Evolutionary conservation across 2,888 invertebrate species (phyloP).

Genomic region (Drosophila meridionalis): DNA sequence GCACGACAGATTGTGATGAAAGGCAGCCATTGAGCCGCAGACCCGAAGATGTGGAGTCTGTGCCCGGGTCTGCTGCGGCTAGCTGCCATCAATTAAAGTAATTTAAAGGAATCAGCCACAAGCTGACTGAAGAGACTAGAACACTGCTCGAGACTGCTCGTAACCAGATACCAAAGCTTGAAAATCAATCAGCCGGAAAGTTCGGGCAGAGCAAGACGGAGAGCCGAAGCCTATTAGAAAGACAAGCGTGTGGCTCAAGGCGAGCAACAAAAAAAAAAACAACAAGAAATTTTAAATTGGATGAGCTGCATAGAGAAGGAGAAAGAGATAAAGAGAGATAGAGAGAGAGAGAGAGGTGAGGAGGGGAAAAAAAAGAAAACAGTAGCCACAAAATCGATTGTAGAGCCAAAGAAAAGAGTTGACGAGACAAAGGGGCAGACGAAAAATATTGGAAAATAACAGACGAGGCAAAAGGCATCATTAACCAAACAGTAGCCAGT

Average conservation of each 20-base stretch:
- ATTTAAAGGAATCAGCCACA: constrained; percentile 75
- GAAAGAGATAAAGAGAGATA: background rate
- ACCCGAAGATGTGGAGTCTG: constrained; percentile 10
- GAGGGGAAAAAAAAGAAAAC: constrained; percentile 30
- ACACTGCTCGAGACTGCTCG: constrained; percentile 40
- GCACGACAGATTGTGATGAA: constrained; percentile 76
- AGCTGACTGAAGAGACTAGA: constrained; percentile 20
- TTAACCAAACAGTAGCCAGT: constrained; percentile 75
- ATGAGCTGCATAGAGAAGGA: constrained; percentile 52
- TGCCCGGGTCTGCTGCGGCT: constrained; percentile 29
- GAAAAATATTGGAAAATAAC: constrained; percentile 58
- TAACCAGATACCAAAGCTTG: constrained; percentile 74
- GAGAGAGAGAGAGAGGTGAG: background rate
- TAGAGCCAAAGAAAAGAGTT: constrained; percentile 62
- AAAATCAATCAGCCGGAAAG: constrained; percentile 77
- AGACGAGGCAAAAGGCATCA: constrained; percentile 63
- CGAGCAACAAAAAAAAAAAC: constrained; percentile 21
- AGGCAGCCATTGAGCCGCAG: constrained; percentile 68
- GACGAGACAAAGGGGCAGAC: constrained; percentile 44
- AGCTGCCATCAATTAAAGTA: constrained; percentile 79
- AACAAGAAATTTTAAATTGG: constrained; percentile 61
- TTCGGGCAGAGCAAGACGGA: constrained; percentile 26
- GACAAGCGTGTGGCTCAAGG: constrained; percentile 49
- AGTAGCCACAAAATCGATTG: constrained; percentile 80
- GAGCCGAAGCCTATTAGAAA: constrained; percentile 66